phyloP scores from a whole-genome alignment of 2,888 invertebrate genomes.

The Amphipoea oculea region DNA sequence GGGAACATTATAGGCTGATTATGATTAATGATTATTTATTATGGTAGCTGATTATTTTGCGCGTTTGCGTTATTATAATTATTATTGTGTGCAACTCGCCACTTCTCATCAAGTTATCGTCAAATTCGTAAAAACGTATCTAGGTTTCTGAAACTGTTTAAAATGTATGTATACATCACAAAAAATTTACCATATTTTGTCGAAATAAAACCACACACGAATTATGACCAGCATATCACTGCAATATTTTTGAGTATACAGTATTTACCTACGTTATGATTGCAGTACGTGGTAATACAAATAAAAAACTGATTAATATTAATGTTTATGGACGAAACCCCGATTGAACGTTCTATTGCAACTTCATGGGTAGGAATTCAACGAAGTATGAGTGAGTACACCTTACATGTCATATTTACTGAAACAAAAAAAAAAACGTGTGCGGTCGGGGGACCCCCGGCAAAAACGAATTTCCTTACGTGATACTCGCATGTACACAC shows the following conservation, averaged over 20 bases:
- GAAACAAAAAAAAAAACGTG: too few species aligned
- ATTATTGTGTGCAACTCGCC: neutral
- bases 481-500: too few species aligned
- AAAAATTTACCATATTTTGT: neutral
- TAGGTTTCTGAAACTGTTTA: neutral
- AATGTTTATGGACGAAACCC: neutral
- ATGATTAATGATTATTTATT: too few species aligned
- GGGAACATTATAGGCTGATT: too few species aligned
- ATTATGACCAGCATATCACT: constrained; percentile 3
- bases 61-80: neutral
- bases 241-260: constrained; percentile 4
- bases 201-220: constrained; percentile 32
- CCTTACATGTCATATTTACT: too few species aligned
- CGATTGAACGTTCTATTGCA: neutral
- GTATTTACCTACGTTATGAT: constrained; percentile 4
- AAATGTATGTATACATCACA: neutral
- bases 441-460: too few species aligned
- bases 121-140: neutral
- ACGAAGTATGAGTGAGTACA: too few species aligned
- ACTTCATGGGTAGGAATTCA: neutral
- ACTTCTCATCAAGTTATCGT: neutral
- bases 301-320: neutral
- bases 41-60: constrained; percentile 3
- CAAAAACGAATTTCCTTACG: too few species aligned
- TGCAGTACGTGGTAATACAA: neutral